Evolutionary conservation across 2,797 vertebrate species (phyloP).

Genomic region (Cryptoblepharus egeriae): DNA sequence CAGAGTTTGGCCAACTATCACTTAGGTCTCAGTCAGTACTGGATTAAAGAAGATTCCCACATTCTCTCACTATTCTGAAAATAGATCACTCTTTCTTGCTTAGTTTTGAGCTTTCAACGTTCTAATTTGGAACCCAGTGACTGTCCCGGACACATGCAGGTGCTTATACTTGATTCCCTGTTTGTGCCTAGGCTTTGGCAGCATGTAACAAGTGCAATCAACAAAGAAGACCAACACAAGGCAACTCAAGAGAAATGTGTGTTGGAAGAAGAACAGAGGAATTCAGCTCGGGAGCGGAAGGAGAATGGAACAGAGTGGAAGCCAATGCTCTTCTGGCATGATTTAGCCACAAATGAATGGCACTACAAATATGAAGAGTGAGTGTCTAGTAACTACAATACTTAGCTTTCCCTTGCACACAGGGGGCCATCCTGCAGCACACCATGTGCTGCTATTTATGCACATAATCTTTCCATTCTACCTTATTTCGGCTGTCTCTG

Average conservation of each 20-base stretch:
- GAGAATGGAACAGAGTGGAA: constrained; percentile 80
- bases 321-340: constrained; percentile 85
- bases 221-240: constrained; percentile 87
- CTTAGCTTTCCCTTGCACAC: too few relatives aligned
- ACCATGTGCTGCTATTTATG: too few relatives aligned
- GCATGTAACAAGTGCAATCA: constrained; percentile 91
- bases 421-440: too few relatives aligned
- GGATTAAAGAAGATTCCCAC: neutral
- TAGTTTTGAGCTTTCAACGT: neutral
- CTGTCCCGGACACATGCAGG: neutral
- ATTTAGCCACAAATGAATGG: constrained; percentile 85
- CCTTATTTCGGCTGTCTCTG: too few relatives aligned
- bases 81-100: neutral
- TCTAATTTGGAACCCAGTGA: neutral
- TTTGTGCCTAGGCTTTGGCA: constrained; percentile 87
- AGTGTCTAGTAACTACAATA: constrained; percentile 65
- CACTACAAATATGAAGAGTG: constrained; percentile 90
- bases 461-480: too few relatives aligned
- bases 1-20: too few relatives aligned
- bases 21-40: neutral
- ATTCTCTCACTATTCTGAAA: too few relatives aligned
- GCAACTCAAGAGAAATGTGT: constrained; percentile 93
- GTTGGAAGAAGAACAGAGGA: constrained; percentile 92
- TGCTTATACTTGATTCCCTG: neutral
- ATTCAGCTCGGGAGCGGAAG: constrained; percentile 80